Evolutionary conservation across 2,888 invertebrate species (phyloP), one percentile per base, ranked within the genome.

Genomic region (Philhelius pedissequus): DNA sequence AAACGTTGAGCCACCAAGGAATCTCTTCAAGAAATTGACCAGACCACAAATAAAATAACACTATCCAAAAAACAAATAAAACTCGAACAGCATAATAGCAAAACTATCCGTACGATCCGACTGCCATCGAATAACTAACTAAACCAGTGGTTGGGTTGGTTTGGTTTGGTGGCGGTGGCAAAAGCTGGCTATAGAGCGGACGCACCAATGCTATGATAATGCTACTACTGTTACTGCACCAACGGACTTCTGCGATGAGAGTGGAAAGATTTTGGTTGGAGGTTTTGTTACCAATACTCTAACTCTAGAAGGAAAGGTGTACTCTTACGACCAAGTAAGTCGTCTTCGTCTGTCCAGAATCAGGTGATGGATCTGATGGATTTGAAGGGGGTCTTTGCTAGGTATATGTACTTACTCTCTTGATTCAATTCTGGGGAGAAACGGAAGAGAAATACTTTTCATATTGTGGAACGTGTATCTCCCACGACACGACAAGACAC

Each of bases 111-210:
- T 22, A 58, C 70, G 74, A 83, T 75, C 62, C 62, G 62, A 62
- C 69, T 70, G 70, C 69, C 79, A 69, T 56, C 69, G 74, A 83
- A 70, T 69, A 83, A 83, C 83, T 83, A 75, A 83, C 83, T 83
- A 75, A 83, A 83, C 78, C 83, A 52, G 66, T 71, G 78, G 78
- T 78, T 62, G 73, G n/a, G n/a, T n/a, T n/a, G n/a, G n/a, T n/a
- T n/a, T n/a, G n/a, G n/a, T n/a, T n/a, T n/a, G n/a, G n/a, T n/a
- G n/a, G n/a, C n/a, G n/a, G 20, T 56, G 74, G 64, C 50, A 66
- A 79, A 75, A 74, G 83, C 70, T 70, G 70, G 79, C 73, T 83
- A n/a, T n/a, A 78, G 73, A 78, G 81, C 56, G 56, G 6, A 52
- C 32, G 38, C 13, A 18, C 25, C 30, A 40, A 43, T n/a, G n/a